These are phyloP conservation scores for Neodiprion virginianus DNA, from an alignment of 1,140 invertebrate species.

Conservation along the genomic window DNA sequence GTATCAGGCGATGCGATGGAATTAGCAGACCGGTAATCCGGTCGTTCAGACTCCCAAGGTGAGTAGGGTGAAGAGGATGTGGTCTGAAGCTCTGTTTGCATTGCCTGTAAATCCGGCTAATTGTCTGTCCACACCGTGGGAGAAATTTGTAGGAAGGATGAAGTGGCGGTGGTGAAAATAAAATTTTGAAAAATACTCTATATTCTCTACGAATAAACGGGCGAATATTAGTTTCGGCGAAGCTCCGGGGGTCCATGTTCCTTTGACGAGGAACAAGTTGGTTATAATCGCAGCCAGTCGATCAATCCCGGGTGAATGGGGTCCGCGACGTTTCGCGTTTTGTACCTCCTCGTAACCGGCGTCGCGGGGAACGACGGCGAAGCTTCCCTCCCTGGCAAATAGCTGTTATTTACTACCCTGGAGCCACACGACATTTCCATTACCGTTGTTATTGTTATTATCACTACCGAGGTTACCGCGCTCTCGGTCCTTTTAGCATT, in stretches of 20 bases:
- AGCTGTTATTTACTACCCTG: constrained; percentile 5
- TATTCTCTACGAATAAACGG: too few relatives aligned
- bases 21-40: constrained; percentile 7
- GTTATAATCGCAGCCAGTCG: too few relatives aligned
- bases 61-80: not conserved
- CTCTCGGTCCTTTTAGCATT: constrained; percentile 21
- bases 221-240: too few relatives aligned
- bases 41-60: not conserved
- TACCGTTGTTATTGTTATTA: constrained; percentile 7
- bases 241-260: too few relatives aligned
- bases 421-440: constrained; percentile 4
- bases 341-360: constrained; percentile 1
- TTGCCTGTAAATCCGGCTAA: too few relatives aligned
- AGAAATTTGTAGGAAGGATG: too few relatives aligned
- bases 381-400: constrained; percentile 1
- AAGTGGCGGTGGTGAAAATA: too few relatives aligned
- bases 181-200: too few relatives aligned
- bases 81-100: too few relatives aligned
- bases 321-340: not conserved
- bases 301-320: too few relatives aligned
- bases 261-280: too few relatives aligned
- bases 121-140: too few relatives aligned
- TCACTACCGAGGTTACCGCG: not conserved
- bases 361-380: not conserved
- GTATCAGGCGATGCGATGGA: not conserved